Percentiles rank a stretch among this genome's conserved stretches.
phyloP scores from a whole-genome alignment of 2,888 invertebrate genomes.

The Drosophila koepferae region DNA sequence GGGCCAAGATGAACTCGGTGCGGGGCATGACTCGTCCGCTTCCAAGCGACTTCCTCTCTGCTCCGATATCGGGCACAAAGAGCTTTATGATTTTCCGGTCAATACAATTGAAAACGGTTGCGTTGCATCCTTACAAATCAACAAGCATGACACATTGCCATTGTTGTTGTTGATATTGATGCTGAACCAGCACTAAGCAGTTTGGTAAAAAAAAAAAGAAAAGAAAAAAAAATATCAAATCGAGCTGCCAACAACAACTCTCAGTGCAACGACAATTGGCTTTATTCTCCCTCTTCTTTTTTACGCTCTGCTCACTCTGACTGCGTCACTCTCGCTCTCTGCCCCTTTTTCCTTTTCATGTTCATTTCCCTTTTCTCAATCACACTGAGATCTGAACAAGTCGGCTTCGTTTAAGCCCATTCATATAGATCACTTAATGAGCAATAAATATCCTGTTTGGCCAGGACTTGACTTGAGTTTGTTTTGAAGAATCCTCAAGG shows the following conservation, averaged over 20 bases:
- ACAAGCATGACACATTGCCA: conserved; percentile 81
- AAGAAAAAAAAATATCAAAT: not conserved
- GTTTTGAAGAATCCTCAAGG: conserved; percentile 1
- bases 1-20: conserved; percentile 15
- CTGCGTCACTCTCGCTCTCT: no score
- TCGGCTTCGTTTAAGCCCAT: conserved; percentile 27
- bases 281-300: conserved; percentile 18
- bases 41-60: conserved; percentile 56
- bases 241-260: conserved; percentile 18
- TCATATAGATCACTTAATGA: conserved; percentile 44
- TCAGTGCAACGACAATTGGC: conserved; percentile 49
- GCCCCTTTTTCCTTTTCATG: not conserved
- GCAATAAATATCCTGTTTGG: conserved; percentile 59
- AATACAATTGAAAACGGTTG: conserved; percentile 71
- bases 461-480: conserved; percentile 20
- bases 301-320: not conserved
- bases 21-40: conserved; percentile 58
- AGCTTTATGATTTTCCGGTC: conserved; percentile 82
- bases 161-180: conserved; percentile 54
- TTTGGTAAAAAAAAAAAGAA: not conserved
- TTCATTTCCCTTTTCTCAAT: not conserved
- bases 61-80: conserved; percentile 55
- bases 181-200: conserved; percentile 70
- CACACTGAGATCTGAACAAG: conserved; percentile 35
- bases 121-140: conserved; percentile 78